Percentiles rank a stretch among this genome's conserved stretches.
Evolutionary conservation across 1,140 invertebrate species (phyloP).

Genomic region (Aphidius gifuensis): DNA sequence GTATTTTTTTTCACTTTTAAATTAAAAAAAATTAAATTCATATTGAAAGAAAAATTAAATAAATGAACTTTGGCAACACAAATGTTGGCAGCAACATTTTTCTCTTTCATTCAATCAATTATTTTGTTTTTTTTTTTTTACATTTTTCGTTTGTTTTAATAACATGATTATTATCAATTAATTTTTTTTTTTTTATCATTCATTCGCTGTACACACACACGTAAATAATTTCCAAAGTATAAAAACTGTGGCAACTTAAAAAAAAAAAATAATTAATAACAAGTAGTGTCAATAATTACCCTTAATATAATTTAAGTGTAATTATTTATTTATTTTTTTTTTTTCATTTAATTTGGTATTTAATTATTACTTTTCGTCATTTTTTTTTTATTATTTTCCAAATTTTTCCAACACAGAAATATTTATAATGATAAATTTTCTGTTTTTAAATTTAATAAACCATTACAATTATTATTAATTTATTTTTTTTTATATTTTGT

Average conservation of each 20-base stretch:
- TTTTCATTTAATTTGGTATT: conserved; percentile 15
- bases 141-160: neutral
- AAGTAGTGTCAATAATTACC: neutral
- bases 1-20: too few relatives aligned
- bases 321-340: conserved; percentile 23
- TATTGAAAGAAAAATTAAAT: conserved; percentile 15
- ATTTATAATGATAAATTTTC: too few relatives aligned
- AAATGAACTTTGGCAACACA: conserved; percentile 46
- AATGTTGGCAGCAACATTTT: conserved; percentile 43
- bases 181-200: neutral
- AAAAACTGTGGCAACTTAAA: neutral
- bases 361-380: neutral
- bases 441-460: too few relatives aligned
- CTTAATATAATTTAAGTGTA: conserved; percentile 24
- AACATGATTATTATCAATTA: neutral
- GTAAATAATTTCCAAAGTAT: neutral
- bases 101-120: conserved; percentile 23
- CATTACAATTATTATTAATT: too few relatives aligned
- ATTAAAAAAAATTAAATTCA: too few relatives aligned
- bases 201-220: conserved; percentile 12
- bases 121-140: conserved; percentile 20
- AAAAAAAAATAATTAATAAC: neutral
- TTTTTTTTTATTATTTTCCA: neutral
- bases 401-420: too few relatives aligned
- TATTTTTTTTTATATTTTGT: too few relatives aligned